Evolutionary conservation across 2,888 invertebrate species (phyloP).

Genomic region (Gymnoscelis rufifasciata): DNA sequence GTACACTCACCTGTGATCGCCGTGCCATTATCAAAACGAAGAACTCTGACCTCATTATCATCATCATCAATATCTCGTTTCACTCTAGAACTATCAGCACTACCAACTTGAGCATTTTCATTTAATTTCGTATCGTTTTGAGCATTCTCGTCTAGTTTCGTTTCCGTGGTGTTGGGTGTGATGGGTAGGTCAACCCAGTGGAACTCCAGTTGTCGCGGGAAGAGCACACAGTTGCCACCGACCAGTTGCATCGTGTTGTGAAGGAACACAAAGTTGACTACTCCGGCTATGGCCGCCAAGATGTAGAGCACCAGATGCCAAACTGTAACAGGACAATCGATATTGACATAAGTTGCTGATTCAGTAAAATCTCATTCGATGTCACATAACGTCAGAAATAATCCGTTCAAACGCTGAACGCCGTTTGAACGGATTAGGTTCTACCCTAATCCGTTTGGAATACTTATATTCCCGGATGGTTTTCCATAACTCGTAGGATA

Average conservation of each 20-base stretch:
- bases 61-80: slow-evolving; percentile 37
- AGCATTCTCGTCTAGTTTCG: slow-evolving; percentile 30
- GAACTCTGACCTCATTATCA: slow-evolving; percentile 9
- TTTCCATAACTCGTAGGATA: too few species aligned
- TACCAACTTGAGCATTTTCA: slow-evolving; percentile 38
- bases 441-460: too few species aligned
- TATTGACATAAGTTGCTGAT: too few species aligned
- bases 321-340: slow-evolving; percentile 44
- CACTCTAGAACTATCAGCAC: slow-evolving; percentile 26
- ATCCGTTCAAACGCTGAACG: too few species aligned
- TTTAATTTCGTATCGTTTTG: slow-evolving; percentile 19
- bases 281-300: slow-evolving; percentile 56
- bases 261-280: slow-evolving; percentile 61
- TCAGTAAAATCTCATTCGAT: too few species aligned
- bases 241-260: slow-evolving; percentile 58
- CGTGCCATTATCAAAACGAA: slow-evolving; percentile 34
- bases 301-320: slow-evolving; percentile 60
- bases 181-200: slow-evolving; percentile 40
- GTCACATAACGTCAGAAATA: too few species aligned
- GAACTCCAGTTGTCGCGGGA: slow-evolving; percentile 54
- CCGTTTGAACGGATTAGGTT: too few species aligned
- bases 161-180: slow-evolving; percentile 1
- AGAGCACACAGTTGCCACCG: slow-evolving; percentile 54
- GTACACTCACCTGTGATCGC: slow-evolving; percentile 41
- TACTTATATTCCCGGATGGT: too few species aligned